A percentile compares a stretch with the other conserved stretches of the same genome.
Conservation (phyloP, 1,140 invertebrate species). For the Ruditapes philippinarum region DNA sequence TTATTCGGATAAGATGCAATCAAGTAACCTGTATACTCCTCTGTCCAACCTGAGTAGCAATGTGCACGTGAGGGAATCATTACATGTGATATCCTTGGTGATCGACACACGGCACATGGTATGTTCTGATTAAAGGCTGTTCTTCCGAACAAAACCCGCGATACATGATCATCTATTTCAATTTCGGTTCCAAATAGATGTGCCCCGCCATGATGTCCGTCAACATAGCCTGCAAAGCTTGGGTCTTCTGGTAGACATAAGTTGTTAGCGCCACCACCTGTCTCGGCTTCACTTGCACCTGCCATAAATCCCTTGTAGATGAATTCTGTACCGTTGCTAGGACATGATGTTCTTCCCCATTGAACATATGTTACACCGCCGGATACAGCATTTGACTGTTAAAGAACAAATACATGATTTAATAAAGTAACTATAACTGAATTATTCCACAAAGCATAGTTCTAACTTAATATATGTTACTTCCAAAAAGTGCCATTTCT, state of each 20-base stretch:
- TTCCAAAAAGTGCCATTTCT: too few species aligned
- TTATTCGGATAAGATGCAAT: slow-evolving; percentile 28
- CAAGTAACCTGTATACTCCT: slow-evolving; percentile 70
- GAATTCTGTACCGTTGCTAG: not conserved
- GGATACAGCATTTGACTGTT: not conserved
- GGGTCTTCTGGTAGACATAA: slow-evolving; percentile 34
- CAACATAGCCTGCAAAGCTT: not conserved
- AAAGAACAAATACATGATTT: too few species aligned
- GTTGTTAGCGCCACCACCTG: not conserved
- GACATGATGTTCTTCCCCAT: slow-evolving; percentile 36
- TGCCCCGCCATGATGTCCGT: not conserved
- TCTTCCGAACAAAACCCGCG: not conserved
- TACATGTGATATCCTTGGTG: slow-evolving; percentile 23
- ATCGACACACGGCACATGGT: slow-evolving; percentile 65
- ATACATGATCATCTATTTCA: not conserved
- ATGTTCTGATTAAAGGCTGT: slow-evolving; percentile 18
- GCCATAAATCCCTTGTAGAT: slow-evolving; percentile 27
- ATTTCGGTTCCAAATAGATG: not conserved
- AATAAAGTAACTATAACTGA: too few species aligned
- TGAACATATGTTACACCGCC: not conserved
- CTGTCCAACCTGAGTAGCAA: slow-evolving; percentile 64
- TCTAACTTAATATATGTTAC: too few species aligned
- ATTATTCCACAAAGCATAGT: too few species aligned
- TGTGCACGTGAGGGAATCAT: slow-evolving; percentile 60
- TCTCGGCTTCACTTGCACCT: not conserved